Evolutionary conservation across 35 echinoderm and acorn worm species (phyloP), one percentile per base, ranked within the genome.

Genomic region (Acanthaster planci): DNA sequence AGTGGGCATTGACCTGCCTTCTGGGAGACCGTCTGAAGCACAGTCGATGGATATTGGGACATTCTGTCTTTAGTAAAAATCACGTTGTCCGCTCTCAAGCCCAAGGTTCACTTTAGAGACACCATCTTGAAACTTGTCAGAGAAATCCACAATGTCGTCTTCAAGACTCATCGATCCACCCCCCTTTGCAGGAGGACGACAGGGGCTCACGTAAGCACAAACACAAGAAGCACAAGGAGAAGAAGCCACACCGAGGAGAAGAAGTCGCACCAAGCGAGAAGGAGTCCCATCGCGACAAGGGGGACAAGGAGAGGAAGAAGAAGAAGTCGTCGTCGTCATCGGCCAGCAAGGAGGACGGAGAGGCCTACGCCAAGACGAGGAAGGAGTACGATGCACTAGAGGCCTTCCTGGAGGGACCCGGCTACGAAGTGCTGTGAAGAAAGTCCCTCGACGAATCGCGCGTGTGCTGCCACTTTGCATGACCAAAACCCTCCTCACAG

Each of bases 201-300:
- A 94, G 80, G 77, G 72, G 21, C 8, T 79, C 77, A 4, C 89
- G 89, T 22, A 94, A 94, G 78, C 87, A 94, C 81, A 94, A 90
- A 77, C 92, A 94, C 80, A 94, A 94, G 60, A 94, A 90, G 50
- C 76, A 86, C 32, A 86, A 40, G 52, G 92, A 94, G 29, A 89
- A 77, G 76, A 85, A 87, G 44, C 87, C 51, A 38, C 85, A 90
- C 31, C 26, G 42, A 19, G 0, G 57, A 60, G 19, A 60, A 91
- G 77, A 14, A 91, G 38, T 80, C 18, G 34, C 78, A 89, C n/a
- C n/a, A n/a, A n/a, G n/a, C 27, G 10, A 77, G 5, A 88, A 84
- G 37, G 64, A 72, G 52, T 72, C 78, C 12, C 37, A 44, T 16
- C n/a, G n/a, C 42, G n/a, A 12, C 60, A 39, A 55, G 14, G 57